Evolutionary conservation across 2,888 invertebrate genomes (phyloP).

Genomic region (Ichneumon xanthorius): DNA sequence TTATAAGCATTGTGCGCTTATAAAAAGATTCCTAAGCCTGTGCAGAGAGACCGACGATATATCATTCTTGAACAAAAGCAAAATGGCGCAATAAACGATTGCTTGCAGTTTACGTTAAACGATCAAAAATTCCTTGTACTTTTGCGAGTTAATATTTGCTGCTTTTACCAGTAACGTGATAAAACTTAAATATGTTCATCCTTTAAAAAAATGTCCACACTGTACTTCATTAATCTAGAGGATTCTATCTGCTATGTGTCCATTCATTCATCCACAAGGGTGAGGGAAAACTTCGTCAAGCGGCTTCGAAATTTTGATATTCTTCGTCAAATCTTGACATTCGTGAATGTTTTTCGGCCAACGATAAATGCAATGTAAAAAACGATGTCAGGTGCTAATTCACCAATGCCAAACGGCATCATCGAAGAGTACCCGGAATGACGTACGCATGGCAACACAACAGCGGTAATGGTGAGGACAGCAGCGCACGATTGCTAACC

Average conservation of each 20-base stretch:
- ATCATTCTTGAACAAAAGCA: constrained; percentile 8
- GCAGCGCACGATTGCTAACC: constrained; percentile 54
- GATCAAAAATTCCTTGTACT: not conserved
- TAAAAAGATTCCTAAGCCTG: constrained; percentile 20
- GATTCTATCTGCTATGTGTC: too few species aligned
- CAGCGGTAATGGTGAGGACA: constrained; percentile 34
- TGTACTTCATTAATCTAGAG: too few species aligned
- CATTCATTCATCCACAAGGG: not conserved
- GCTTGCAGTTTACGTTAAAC: not conserved
- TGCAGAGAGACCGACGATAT: not conserved
- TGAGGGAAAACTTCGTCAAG: too few species aligned
- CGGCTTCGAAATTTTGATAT: not conserved
- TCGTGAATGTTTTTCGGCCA: not conserved
- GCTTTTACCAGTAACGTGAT: not conserved
- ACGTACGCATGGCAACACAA: constrained; percentile 36
- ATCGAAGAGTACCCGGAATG: constrained; percentile 11
- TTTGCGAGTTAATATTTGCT: not conserved
- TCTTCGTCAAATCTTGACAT: not conserved
- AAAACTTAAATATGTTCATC: not conserved
- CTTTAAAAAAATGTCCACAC: not conserved
- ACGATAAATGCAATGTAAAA: not conserved
- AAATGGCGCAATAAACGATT: not conserved
- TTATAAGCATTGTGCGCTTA: constrained; percentile 28
- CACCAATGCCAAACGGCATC: not conserved
- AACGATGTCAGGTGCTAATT: not conserved